Evolutionary conservation across 2,797 vertebrate species (phyloP).

Genomic region (Gephyroberyx darwinii): DNA sequence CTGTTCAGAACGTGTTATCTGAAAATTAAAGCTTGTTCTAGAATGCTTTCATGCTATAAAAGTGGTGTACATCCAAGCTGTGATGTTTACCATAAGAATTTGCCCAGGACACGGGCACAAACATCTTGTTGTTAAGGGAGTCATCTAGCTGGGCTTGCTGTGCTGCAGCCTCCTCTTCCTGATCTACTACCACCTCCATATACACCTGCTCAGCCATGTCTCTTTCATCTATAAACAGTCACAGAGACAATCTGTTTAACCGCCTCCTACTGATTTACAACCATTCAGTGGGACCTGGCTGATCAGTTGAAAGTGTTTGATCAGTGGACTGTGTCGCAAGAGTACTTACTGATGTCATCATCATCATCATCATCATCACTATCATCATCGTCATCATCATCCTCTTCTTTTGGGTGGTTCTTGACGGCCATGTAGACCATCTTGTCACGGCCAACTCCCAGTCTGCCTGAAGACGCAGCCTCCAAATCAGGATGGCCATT

Average conservation of each 20-base stretch:
- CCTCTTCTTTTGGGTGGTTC: conserved; percentile 91
- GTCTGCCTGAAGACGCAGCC: conserved; percentile 87
- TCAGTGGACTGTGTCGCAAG: background rate
- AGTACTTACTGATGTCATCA: conserved; percentile 89
- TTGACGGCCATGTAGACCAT: conserved; percentile 99
- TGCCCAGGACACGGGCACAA: conserved; percentile 89
- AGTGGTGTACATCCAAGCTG: conserved; percentile 8
- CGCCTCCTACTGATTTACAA: background rate
- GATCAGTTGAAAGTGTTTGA: background rate
- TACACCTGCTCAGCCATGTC: conserved; percentile 92
- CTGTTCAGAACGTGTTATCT: background rate
- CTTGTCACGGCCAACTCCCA: conserved; percentile 92
- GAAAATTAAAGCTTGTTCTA: background rate
- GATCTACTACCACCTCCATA: conserved; percentile 87
- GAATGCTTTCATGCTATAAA: background rate
- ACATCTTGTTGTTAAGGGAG: conserved; percentile 84
- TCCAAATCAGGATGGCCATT: conserved; percentile 94
- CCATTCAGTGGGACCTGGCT: conserved; percentile 10
- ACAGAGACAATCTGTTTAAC: conserved; percentile 19
- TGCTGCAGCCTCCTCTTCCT: conserved; percentile 84
- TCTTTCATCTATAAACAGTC: conserved; percentile 68
- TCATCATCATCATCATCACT: conserved; percentile 64
- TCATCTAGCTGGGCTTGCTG: conserved; percentile 84
- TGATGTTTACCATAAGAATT: conserved; percentile 85
- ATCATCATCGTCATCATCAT: conserved; percentile 73